A percentile compares a stretch with the other conserved stretches of the same genome.
These are phyloP conservation scores for Drosophila orosa DNA, from an alignment of 1,140 invertebrate species.

Conservation along the genomic window DNA sequence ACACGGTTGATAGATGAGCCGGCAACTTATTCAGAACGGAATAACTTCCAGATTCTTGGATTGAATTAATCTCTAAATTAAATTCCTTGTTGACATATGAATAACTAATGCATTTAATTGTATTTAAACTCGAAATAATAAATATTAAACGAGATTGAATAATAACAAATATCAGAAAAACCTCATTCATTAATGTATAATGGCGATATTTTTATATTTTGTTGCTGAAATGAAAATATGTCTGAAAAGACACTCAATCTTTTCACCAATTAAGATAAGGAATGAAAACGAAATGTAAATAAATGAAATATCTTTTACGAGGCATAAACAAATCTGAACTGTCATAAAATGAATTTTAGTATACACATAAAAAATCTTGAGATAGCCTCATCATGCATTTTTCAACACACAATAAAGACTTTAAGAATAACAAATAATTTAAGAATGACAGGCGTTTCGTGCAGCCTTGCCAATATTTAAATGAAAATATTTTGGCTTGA, in stretches of 20 bases:
- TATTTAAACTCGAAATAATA: neutral
- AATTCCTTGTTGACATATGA: neutral
- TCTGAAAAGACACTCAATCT: neutral
- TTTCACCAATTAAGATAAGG: neutral
- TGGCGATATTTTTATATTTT: neutral
- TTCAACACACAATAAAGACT: constrained; percentile 25
- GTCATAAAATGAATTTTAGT: constrained; percentile 28
- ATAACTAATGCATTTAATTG: neutral
- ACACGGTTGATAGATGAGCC: constrained; percentile 16
- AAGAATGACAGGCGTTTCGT: neutral
- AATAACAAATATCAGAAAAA: neutral
- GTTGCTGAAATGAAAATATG: neutral
- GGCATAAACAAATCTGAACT: constrained; percentile 22
- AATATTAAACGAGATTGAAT: neutral
- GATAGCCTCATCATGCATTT: constrained; percentile 21
- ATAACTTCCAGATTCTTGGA: neutral
- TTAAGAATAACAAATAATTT: neutral
- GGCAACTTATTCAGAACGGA: neutral
- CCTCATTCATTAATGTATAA: neutral
- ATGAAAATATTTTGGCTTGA: constrained; percentile 1
- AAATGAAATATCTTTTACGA: constrained; percentile 17
- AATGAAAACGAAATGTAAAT: neutral
- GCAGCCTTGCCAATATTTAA: constrained; percentile 7
- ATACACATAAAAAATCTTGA: constrained; percentile 16
- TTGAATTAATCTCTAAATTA: neutral